A percentile compares a stretch with the other conserved stretches of the same genome.
Evolutionary conservation across 2,113 vertebrate species (phyloP).

Genomic region (Gopherus flavomarginatus): DNA sequence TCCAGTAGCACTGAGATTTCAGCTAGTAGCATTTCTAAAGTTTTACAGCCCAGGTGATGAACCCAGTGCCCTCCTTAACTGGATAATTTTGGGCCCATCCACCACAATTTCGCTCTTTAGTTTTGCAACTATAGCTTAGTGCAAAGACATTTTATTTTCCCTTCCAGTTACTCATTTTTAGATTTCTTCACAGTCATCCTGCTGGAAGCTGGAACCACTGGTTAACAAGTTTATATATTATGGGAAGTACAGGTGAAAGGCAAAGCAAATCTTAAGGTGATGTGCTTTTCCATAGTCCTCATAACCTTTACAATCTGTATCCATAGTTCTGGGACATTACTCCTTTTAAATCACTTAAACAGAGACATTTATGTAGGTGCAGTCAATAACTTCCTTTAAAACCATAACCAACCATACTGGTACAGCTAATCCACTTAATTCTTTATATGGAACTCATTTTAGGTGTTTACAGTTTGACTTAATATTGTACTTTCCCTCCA

Average conservation of each 20-base stretch:
- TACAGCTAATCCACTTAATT: conserved; percentile 69
- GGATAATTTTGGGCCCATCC: background rate
- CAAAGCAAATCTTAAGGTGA: background rate
- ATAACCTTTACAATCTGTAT: conserved; percentile 59
- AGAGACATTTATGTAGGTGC: conserved; percentile 38
- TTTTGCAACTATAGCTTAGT: background rate
- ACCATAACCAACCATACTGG: conserved; percentile 23
- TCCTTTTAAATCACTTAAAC: conserved; percentile 61
- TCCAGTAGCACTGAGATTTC: no score
- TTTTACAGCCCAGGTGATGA: background rate
- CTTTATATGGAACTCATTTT: background rate
- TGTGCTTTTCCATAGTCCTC: conserved; percentile 19
- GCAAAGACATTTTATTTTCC: background rate
- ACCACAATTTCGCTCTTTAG: background rate
- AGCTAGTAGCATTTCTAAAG: background rate
- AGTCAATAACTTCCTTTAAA: conserved; percentile 65
- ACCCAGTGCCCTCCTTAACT: background rate
- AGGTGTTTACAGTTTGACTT: background rate
- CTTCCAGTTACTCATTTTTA: background rate
- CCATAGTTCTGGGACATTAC: conserved; percentile 77
- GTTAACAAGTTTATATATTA: background rate
- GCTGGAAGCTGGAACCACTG: background rate
- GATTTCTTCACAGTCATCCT: background rate
- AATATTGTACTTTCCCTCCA: background rate
- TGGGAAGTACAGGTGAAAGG: background rate